Percentiles rank a stretch among this genome's conserved stretches.
Evolutionary conservation across 2,888 invertebrate species (phyloP).

Genomic region (Tachina fera): DNA sequence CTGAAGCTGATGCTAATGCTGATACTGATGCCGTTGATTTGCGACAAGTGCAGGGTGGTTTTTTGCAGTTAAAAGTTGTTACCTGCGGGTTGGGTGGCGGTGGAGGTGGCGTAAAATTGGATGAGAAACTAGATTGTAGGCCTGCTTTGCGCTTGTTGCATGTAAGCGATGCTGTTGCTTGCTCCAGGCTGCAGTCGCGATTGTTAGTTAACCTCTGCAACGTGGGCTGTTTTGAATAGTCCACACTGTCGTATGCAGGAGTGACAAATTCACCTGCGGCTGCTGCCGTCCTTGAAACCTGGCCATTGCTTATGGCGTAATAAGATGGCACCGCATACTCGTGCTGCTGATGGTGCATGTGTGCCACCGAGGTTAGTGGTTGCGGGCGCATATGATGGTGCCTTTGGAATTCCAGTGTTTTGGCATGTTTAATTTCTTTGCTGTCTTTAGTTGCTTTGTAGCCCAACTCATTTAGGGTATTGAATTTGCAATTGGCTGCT

Average conservation of each 20-base stretch:
- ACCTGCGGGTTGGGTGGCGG: conserved; percentile 66
- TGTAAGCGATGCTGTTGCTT: conserved; percentile 64
- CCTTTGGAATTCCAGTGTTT: conserved; percentile 79
- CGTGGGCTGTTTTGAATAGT: conserved; percentile 77
- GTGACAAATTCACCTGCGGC: conserved; percentile 61
- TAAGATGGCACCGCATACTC: conserved; percentile 83
- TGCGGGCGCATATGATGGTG: conserved; percentile 75
- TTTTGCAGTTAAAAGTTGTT: conserved; percentile 79
- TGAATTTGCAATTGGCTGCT: conserved; percentile 80
- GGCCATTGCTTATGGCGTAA: conserved; percentile 74
- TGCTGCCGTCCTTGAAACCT: conserved; percentile 70
- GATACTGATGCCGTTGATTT: conserved; percentile 52
- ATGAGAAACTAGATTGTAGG: conserved; percentile 80
- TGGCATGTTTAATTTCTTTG: conserved; percentile 76
- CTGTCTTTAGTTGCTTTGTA: conserved; percentile 72
- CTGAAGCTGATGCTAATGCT: background rate
- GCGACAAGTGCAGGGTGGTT: conserved; percentile 73
- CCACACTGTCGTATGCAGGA: conserved; percentile 79
- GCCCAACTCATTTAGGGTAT: conserved; percentile 80
- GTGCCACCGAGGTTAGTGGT: conserved; percentile 59
- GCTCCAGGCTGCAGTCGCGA: conserved; percentile 76
- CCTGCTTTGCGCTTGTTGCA: conserved; percentile 72
- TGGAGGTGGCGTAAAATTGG: conserved; percentile 79
- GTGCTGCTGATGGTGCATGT: conserved; percentile 78
- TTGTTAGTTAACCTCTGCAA: conserved; percentile 72